Percentiles rank a stretch among this genome's conserved stretches.
These are phyloP conservation scores for Zele albiditarsus DNA, from an alignment of 2,888 invertebrate genomes.

Conservation along the genomic window DNA sequence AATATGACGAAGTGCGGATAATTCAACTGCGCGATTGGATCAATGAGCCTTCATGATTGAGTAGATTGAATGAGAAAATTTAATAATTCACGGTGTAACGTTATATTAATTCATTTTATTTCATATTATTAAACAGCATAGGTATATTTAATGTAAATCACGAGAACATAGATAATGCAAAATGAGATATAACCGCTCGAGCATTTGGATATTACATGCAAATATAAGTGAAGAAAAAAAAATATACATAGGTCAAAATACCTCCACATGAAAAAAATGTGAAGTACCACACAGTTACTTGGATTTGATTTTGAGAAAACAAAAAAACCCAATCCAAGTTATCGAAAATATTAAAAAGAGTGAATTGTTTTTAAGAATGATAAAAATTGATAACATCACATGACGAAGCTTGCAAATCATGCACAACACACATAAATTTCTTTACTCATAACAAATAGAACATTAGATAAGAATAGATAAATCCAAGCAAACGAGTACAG, in stretches of 20 bases:
- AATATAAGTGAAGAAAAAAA: background rate
- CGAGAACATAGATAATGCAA: background rate
- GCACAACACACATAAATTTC: background rate
- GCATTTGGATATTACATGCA: background rate
- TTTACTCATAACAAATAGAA: background rate
- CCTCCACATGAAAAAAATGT: too few relatives aligned
- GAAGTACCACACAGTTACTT: background rate
- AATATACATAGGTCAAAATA: background rate
- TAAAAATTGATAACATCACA: background rate
- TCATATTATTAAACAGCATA: too few relatives aligned
- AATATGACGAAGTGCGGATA: background rate
- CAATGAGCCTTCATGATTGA: background rate
- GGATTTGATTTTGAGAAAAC: background rate
- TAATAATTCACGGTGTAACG: too few relatives aligned
- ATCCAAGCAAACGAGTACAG: conserved; percentile 12
- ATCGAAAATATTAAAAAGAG: background rate
- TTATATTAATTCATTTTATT: background rate
- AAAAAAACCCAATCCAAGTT: background rate
- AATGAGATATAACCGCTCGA: background rate
- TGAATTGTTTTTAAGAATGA: background rate
- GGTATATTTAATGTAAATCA: background rate
- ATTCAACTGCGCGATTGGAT: background rate
- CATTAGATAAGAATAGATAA: background rate
- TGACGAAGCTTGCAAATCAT: background rate
- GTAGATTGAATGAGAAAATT: too few relatives aligned